phyloP scores from a whole-genome alignment of 1,140 invertebrate species.

The Sarcophaga bullata region DNA sequence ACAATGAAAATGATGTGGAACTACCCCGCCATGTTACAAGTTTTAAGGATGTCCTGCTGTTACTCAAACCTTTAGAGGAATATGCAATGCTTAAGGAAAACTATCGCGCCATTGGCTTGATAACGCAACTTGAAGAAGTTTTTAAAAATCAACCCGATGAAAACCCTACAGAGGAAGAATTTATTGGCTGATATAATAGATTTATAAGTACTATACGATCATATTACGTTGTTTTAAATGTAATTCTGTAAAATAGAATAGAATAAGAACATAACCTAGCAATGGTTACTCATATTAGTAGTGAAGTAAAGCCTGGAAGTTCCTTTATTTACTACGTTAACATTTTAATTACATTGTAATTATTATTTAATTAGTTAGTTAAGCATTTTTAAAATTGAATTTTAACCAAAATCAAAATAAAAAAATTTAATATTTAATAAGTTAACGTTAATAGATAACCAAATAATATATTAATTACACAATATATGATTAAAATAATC shows the following conservation, averaged over 20 bases:
- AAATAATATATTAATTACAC: no score
- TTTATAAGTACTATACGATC: not conserved
- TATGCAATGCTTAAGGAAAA: conserved; percentile 60
- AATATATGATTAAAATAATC: no score
- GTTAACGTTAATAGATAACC: no score
- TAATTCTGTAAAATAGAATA: not conserved
- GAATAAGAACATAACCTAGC: not conserved
- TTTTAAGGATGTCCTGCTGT: conserved; percentile 58
- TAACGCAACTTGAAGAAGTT: conserved; percentile 59
- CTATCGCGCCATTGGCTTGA: conserved; percentile 60
- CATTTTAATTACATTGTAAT: not conserved
- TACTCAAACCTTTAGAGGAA: conserved; percentile 60
- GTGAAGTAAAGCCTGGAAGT: not conserved
- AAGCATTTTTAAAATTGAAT: not conserved
- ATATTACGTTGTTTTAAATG: conserved; percentile 24
- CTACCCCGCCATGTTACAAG: conserved; percentile 51
- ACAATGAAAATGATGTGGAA: conserved; percentile 41
- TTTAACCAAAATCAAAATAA: not conserved
- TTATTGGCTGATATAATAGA: not conserved
- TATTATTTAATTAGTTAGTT: conserved; percentile 4
- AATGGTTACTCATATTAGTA: not conserved
- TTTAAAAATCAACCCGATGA: conserved; percentile 48
- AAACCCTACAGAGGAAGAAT: conserved; percentile 2
- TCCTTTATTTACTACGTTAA: not conserved
- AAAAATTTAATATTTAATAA: not conserved